Evolutionary conservation across 2,797 vertebrate genomes (phyloP).

Genomic region (Parauchenoglanis ngamensis): DNA sequence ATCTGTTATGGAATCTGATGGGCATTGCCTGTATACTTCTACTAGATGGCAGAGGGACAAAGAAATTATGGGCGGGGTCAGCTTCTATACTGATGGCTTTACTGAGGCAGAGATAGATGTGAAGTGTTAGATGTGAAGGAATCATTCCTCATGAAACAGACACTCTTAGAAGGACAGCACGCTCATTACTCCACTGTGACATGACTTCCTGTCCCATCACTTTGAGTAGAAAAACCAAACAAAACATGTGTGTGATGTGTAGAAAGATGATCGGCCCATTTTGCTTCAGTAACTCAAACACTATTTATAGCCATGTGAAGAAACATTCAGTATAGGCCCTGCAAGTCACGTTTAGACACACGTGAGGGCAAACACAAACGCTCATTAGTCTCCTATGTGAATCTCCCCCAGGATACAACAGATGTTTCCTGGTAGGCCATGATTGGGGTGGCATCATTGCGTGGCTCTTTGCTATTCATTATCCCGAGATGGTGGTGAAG

Average conservation of each 20-base stretch:
- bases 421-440: conserved; percentile 94
- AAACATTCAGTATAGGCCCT: neutral
- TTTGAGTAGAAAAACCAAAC: neutral
- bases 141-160: neutral
- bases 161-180: neutral
- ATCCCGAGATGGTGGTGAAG: conserved; percentile 96
- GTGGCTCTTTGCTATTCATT: conserved; percentile 94
- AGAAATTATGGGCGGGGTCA: neutral
- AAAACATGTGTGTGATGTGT: conserved; percentile 6
- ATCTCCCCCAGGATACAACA: conserved; percentile 86
- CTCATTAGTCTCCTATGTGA: conserved; percentile 27
- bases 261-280: conserved; percentile 7
- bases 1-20: neutral
- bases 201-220: conserved; percentile 4
- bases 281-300: conserved; percentile 8
- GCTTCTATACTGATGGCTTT: neutral
- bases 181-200: neutral
- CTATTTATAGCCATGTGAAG: neutral
- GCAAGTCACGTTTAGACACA: neutral
- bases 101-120: neutral
- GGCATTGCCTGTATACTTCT: neutral
- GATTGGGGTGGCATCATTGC: conserved; percentile 97
- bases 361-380: conserved; percentile 17
- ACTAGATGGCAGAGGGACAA: neutral
- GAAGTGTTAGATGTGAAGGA: neutral